Percentiles rank a stretch among this genome's conserved stretches.
Conservation (phyloP, 2,797 vertebrate species). For the Xiphophorus birchmanni region DNA sequence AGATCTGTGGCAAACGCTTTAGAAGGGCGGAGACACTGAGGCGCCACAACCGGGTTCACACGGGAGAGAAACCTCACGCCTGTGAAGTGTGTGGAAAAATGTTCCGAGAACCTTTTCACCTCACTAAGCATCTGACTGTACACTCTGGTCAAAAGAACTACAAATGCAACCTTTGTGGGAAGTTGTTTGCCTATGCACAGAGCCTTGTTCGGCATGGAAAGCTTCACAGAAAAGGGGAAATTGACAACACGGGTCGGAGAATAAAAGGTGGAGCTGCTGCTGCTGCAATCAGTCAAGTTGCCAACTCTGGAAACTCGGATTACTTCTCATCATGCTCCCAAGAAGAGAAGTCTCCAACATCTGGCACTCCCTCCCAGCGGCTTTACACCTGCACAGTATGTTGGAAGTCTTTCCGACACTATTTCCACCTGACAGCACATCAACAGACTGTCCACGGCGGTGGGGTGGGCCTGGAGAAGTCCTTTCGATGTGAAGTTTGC, state of each 20-base stretch:
- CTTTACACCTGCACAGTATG: slow-evolving; percentile 90
- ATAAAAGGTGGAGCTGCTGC: slow-evolving; percentile 63
- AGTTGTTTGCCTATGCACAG: slow-evolving; percentile 93
- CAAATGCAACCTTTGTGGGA: slow-evolving; percentile 92
- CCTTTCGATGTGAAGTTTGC: slow-evolving; percentile 89
- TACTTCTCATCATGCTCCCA: slow-evolving; percentile 81
- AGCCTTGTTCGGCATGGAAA: slow-evolving; percentile 93
- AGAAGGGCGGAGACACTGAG: slow-evolving; percentile 90
- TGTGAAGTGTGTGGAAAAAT: slow-evolving; percentile 92
- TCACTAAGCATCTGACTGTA: slow-evolving; percentile 94
- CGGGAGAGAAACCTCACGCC: slow-evolving; percentile 92
- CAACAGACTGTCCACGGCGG: slow-evolving; percentile 90
- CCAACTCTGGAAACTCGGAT: slow-evolving; percentile 69
- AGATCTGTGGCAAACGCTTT: slow-evolving; percentile 88
- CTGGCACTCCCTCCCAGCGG: slow-evolving; percentile 79
- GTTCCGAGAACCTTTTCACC: slow-evolving; percentile 94
- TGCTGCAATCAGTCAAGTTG: slow-evolving; percentile 65
- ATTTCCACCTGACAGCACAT: slow-evolving; percentile 87
- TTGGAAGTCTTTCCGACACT: slow-evolving; percentile 92
- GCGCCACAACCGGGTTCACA: slow-evolving; percentile 92
- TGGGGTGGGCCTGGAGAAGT: slow-evolving; percentile 85
- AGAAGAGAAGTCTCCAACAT: slow-evolving; percentile 80
- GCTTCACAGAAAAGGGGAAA: slow-evolving; percentile 84
- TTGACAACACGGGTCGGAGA: slow-evolving; percentile 74
- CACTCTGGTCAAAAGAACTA: slow-evolving; percentile 93